Base-by-base conservation (phyloP, 2,113 vertebrate genomes). In the Butorides virescens region DNA sequence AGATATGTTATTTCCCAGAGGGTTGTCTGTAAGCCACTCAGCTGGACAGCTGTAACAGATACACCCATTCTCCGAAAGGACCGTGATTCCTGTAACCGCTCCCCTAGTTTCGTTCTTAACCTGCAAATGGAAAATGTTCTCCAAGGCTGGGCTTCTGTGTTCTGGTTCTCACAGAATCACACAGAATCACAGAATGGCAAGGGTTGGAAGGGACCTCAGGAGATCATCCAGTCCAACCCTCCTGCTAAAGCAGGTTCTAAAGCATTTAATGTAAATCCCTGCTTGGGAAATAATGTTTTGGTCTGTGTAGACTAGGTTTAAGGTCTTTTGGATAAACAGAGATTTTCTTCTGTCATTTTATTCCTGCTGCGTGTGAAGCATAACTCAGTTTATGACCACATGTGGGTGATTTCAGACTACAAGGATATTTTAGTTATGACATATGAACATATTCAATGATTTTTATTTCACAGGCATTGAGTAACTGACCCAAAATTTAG, bases 71-170 rank as follows among this genome's bases (percentile, higher is more conserved):
- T 58, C 4, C 10, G 32, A 13, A 9, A 86, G 22, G 42, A 19
- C 14, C 0, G 2, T 37, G 53, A 58, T 42, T 70, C 22, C 70
- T 2, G 0, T 11, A 90, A 34, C 20, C 1, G 8, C 3, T 68
- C 14, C 21, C 10, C 22, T 26, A 42, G 12, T 50, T 89, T 42
- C 63, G 26, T 30, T 47, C 22, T 56, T 70, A 71, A 25, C 10
- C 20, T 44, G 26, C 44, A 80, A 30, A 22, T 4, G 4, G 36
- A 88, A 88, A 63, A 70, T 15, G 4, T n/a, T 86, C 5, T 72
- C 5, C 26, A 49, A 63, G 26, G 6, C 7, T 81, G 17, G 9
- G 4, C 14, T 84, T 86, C 75, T 84, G 15, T 73, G 5, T 50
- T 72, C 16, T 68, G 2, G 13, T 56, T 42, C 39, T 42, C 39